phyloP scores from a whole-genome alignment of 2,888 invertebrate genomes.

The Eupithecia exiguata region DNA sequence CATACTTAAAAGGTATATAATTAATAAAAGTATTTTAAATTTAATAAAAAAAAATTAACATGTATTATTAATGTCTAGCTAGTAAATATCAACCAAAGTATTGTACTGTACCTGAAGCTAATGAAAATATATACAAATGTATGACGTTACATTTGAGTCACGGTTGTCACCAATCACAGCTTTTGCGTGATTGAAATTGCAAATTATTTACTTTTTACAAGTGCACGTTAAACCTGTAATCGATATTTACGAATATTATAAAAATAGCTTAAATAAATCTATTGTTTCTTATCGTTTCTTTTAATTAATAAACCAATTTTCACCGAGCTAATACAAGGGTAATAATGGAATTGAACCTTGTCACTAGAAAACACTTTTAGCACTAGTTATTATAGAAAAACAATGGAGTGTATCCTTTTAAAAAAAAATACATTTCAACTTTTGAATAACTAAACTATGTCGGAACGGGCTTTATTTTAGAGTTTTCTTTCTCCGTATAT shows the following conservation, averaged over 20 bases:
- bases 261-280: conserved; percentile 42
- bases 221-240: conserved; percentile 36
- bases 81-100: conserved; percentile 61
- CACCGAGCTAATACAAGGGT: background rate
- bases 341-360: no score
- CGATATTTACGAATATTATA: conserved; percentile 29
- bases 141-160: conserved; percentile 21
- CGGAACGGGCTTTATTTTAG: no score
- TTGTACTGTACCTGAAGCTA: conserved; percentile 62
- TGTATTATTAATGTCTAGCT: conserved; percentile 34
- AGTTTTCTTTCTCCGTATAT: no score
- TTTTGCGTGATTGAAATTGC: conserved; percentile 45
- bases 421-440: no score
- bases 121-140: conserved; percentile 21
- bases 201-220: conserved; percentile 39
- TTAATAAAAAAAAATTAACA: conserved; percentile 33
- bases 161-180: conserved; percentile 36
- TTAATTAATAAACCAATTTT: conserved; percentile 14
- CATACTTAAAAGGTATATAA: background rate
- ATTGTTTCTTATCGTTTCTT: conserved; percentile 33
- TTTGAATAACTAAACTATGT: no score
- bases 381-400: no score
- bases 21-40: conserved; percentile 7
- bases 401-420: no score
- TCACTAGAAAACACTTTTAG: background rate